Conservation (phyloP, 2,113 vertebrate species). For the Pipra filicauda region DNA sequence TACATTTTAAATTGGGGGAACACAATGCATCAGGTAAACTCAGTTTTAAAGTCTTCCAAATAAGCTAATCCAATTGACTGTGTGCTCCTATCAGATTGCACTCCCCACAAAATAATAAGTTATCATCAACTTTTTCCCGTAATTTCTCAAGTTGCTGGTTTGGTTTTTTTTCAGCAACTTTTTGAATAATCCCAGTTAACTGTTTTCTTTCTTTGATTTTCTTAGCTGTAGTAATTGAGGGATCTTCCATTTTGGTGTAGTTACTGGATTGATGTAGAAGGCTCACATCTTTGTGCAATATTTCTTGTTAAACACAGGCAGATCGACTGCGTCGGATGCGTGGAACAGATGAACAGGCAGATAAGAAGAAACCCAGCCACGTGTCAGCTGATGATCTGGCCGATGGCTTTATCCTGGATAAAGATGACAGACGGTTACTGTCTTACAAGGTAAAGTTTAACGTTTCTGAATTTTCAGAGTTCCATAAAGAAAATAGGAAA, state of each 20-base stretch:
- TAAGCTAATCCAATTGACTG: not conserved
- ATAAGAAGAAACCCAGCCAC: constrained; percentile 67
- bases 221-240: not conserved
- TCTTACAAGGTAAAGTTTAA: constrained; percentile 80
- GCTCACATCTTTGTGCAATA: not conserved
- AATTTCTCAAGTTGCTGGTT: not conserved
- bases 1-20: not conserved
- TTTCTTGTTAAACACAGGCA: constrained; percentile 71
- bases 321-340: constrained; percentile 90
- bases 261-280: not conserved
- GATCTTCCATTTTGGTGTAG: not conserved
- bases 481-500: not conserved
- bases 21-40: not conserved
- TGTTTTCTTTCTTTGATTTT: not conserved
- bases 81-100: not conserved
- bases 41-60: not conserved
- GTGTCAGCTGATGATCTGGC: constrained; percentile 91
- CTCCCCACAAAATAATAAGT: not conserved
- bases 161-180: not conserved
- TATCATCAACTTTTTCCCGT: not conserved
- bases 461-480: not conserved
- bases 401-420: constrained; percentile 88
- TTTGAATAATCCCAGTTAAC: not conserved
- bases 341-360: constrained; percentile 71
- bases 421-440: constrained; percentile 81